Evolutionary conservation across 2,888 invertebrate species (phyloP), one percentile per base, ranked within the genome.

Genomic region (Poecilus cupreus): DNA sequence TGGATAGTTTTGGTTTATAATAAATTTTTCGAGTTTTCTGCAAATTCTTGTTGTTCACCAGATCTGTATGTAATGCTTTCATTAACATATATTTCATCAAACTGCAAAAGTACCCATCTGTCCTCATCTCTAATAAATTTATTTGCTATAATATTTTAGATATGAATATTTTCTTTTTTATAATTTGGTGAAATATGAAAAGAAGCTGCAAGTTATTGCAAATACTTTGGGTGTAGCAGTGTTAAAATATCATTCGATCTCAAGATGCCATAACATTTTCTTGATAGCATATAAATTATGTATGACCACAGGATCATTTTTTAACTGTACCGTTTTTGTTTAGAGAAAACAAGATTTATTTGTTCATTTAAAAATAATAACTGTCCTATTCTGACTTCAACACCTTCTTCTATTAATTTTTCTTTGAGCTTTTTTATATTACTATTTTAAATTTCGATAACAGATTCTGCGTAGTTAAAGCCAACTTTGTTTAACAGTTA

Each of bases 31-130:
- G 16, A 54, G 18, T 8, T 54, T 54, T 54, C 54, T 18, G 16
- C 54, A 18, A 54, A 54, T 16, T 18, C 54, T 20, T 54, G 2
- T 49, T 8, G 13, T 49, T 49, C 13, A n/a, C 49, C 49, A n/a
- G 49, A 49, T 49, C 49, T 49, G 49, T 54, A 54, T 54, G 13
- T 18, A 54, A 18, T 54, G 54, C 54, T 54, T 54, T 54, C 54
- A 54, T 54, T 54, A 54, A 54, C 54, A 54, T 54, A 54, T 54
- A 54, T 18, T 54, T 54, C 54, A 54, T 54, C 54, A 54, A 54
- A 18, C 10, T 54, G 54, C 16, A 54, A 54, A 5, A 54, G 3
- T 20, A 54, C 54, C 54, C 18, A 54, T 20, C 18, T 54, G 54
- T 54, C 54, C 54, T 54, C 13, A 3, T 54, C 54, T 54, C 18